Conservation (phyloP, 2,888 invertebrate genomes). For the Drosophila greeni region DNA sequence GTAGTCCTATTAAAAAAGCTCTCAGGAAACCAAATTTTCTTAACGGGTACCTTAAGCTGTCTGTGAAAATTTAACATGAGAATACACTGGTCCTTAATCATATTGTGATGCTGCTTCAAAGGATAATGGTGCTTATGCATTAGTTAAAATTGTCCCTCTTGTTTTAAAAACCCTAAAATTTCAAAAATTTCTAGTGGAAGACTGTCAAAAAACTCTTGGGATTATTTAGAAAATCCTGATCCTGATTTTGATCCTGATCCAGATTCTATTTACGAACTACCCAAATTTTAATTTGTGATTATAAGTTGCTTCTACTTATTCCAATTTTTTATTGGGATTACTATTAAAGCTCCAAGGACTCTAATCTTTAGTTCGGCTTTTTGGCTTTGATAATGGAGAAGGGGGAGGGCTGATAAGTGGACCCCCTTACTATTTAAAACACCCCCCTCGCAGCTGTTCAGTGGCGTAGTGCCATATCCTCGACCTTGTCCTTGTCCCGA, state of each 20-base stretch:
- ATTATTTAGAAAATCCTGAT: too few species aligned
- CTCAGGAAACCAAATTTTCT: not conserved
- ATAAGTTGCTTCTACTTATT: not conserved
- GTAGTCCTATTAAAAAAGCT: too few species aligned
- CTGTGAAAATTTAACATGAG: not conserved
- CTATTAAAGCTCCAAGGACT: not conserved
- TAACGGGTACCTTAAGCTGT: not conserved
- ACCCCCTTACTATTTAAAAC: not conserved
- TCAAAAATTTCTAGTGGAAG: too few species aligned
- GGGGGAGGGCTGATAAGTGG: not conserved
- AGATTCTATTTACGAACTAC: too few species aligned
- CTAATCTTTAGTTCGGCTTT: not conserved
- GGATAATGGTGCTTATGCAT: too few species aligned
- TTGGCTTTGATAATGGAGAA: too few species aligned
- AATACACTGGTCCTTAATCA: not conserved
- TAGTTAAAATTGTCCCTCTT: too few species aligned
- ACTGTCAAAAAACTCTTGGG: too few species aligned
- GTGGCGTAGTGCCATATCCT: slow-evolving; percentile 30
- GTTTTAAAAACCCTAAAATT: too few species aligned
- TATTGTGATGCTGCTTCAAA: not conserved
- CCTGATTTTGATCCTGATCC: too few species aligned
- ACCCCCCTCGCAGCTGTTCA: slow-evolving; percentile 4
- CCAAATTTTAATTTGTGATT: too few species aligned
- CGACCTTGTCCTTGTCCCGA: slow-evolving; percentile 44
- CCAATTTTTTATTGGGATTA: too few species aligned